phyloP scores from a whole-genome alignment of 2,888 invertebrate genomes.

The Atrina japonica region DNA sequence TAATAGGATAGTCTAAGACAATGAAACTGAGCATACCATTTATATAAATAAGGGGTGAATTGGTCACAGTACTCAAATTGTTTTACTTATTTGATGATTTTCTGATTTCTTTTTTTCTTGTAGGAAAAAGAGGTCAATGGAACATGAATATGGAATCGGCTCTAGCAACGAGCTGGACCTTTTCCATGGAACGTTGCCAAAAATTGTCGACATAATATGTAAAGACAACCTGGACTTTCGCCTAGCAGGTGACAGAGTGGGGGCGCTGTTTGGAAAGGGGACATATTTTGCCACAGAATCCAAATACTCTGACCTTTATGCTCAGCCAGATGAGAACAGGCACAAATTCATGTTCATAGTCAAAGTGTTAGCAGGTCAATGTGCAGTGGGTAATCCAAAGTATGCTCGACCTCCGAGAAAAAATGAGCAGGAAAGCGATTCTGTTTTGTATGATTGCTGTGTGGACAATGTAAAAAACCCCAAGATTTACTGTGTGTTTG shows the following conservation, averaged over 20 bases:
- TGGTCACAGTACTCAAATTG: no score
- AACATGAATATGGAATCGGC: conserved; percentile 43
- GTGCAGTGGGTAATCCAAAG: conserved; percentile 55
- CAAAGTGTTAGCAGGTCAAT: conserved; percentile 68
- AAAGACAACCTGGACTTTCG: conserved; percentile 62
- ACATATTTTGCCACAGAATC: conserved; percentile 66
- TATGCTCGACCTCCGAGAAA: conserved; percentile 67
- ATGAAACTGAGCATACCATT: no score
- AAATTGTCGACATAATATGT: conserved; percentile 48
- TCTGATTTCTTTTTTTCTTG: not conserved
- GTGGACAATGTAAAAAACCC: conserved; percentile 67
- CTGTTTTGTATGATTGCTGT: conserved; percentile 66
- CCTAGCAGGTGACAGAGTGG: conserved; percentile 59
- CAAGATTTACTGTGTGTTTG: conserved; percentile 71
- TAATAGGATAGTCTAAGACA: no score
- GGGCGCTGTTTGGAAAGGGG: conserved; percentile 63
- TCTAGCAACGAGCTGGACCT: conserved; percentile 47
- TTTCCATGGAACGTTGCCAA: conserved; percentile 49
- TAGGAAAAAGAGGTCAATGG: conserved; percentile 42
- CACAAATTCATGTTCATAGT: conserved; percentile 68
- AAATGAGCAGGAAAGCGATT: conserved; percentile 41
- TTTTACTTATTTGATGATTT: not conserved
- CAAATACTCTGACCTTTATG: conserved; percentile 62
- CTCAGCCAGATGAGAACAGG: conserved; percentile 46
- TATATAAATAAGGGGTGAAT: no score